A percentile compares a stretch with the other conserved stretches of the same genome.
Conservation (phyloP, 2,113 vertebrate genomes). For the Paraplagusia blochii region DNA sequence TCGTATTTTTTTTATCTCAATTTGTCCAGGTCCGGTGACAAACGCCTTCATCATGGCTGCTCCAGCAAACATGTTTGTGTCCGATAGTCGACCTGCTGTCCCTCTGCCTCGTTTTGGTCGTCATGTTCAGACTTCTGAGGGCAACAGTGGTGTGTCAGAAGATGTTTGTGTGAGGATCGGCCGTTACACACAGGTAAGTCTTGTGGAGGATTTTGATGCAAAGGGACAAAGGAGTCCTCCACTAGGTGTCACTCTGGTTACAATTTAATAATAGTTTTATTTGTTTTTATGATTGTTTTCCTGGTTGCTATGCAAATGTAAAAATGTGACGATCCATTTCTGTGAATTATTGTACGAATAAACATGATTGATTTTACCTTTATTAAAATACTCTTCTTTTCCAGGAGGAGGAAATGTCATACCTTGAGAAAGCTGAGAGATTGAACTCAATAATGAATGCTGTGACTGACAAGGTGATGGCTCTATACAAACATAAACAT, state of each 20-base stretch:
- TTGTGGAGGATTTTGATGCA: background rate
- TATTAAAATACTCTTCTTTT: background rate
- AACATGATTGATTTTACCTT: too few species aligned
- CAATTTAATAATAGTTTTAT: too few species aligned
- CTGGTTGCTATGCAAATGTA: too few species aligned
- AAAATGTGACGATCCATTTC: too few species aligned
- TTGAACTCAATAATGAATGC: constrained; percentile 79
- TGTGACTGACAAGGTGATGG: constrained; percentile 86
- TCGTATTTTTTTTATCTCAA: too few species aligned
- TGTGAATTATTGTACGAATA: too few species aligned
- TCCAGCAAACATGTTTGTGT: constrained; percentile 88
- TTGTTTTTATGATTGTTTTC: too few species aligned
- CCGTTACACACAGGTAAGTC: constrained; percentile 80
- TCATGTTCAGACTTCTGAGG: constrained; percentile 81
- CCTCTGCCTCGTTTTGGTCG: constrained; percentile 87
- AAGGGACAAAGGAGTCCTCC: too few species aligned
- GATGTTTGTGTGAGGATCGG: constrained; percentile 82
- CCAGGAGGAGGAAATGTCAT: constrained; percentile 82
- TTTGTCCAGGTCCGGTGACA: constrained; percentile 83
- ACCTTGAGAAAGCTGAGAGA: constrained; percentile 81
- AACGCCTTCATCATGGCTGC: constrained; percentile 86
- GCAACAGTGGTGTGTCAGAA: constrained; percentile 64
- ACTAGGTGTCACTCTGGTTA: too few species aligned
- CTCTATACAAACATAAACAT: too few species aligned
- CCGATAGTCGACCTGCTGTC: constrained; percentile 83